Conservation (phyloP, 1,140 invertebrate genomes). For the Homarus americanus region DNA sequence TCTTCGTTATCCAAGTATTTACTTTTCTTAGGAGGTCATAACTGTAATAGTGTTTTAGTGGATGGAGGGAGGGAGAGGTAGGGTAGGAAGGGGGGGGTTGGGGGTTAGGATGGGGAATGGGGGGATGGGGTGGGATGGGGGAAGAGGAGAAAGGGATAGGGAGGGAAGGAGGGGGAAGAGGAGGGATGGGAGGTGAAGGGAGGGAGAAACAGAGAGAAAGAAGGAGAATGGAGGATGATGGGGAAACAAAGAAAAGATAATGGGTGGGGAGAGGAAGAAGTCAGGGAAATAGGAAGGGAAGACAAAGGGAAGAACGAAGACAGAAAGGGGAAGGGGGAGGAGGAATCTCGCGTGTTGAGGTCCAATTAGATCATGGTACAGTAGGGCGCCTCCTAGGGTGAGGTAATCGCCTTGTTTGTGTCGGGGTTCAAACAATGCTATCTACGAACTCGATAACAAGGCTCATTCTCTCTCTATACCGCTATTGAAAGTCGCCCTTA, state of each 20-base stretch:
- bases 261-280: too few relatives aligned
- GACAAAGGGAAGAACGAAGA: too few relatives aligned
- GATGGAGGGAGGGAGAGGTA: too few relatives aligned
- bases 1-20: too few relatives aligned
- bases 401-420: constrained; percentile 61
- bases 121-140: too few relatives aligned
- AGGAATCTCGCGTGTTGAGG: constrained; percentile 30
- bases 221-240: background rate
- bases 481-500: background rate
- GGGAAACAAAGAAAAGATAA: too few relatives aligned
- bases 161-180: constrained; percentile 4
- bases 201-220: background rate
- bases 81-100: too few relatives aligned
- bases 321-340: background rate
- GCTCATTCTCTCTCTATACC: constrained; percentile 1
- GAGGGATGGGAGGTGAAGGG: background rate
- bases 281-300: too few relatives aligned
- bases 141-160: background rate
- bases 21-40: too few relatives aligned
- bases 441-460: constrained; percentile 22
- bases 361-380: constrained; percentile 49
- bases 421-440: constrained; percentile 46
- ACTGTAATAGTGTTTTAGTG: too few relatives aligned
- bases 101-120: too few relatives aligned
- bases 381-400: constrained; percentile 49